Percentiles rank a stretch among this genome's conserved stretches.
These are phyloP conservation scores for Hirudinaria manillensis DNA, from an alignment of 2,888 invertebrate species.

Conservation along the genomic window DNA sequence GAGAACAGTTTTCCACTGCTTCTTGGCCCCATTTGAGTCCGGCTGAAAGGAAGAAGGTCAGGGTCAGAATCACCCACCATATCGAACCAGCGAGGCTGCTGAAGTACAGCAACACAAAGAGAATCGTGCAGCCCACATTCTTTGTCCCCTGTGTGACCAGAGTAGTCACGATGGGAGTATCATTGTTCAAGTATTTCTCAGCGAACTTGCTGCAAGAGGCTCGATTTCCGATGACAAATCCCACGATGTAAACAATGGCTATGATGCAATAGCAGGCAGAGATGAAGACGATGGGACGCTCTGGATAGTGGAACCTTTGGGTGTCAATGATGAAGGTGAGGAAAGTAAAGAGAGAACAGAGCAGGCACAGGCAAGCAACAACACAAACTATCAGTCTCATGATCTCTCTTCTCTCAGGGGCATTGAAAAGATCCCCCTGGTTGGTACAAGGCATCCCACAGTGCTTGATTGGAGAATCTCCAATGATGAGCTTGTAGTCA, in stretches of 20 bases:
- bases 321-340: slow-evolving; percentile 86
- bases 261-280: slow-evolving; percentile 93
- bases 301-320: slow-evolving; percentile 90
- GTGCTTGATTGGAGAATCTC: slow-evolving; percentile 41
- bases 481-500: slow-evolving; percentile 39
- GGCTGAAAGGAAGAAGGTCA: slow-evolving; percentile 93
- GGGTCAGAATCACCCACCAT: slow-evolving; percentile 89
- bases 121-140: slow-evolving; percentile 70
- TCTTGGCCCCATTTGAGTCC: slow-evolving; percentile 96
- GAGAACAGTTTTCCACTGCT: slow-evolving; percentile 92
- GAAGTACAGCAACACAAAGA: slow-evolving; percentile 86
- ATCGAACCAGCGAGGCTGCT: slow-evolving; percentile 93
- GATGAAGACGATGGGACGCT: slow-evolving; percentile 91
- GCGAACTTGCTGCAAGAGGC: slow-evolving; percentile 48
- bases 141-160: slow-evolving; percentile 64
- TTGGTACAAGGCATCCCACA: slow-evolving; percentile 68
- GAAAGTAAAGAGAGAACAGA: slow-evolving; percentile 76
- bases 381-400: slow-evolving; percentile 85
- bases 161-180: slow-evolving; percentile 15
- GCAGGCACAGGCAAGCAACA: slow-evolving; percentile 82
- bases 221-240: slow-evolving; percentile 55
- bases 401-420: slow-evolving; percentile 71
- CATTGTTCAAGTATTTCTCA: slow-evolving; percentile 38
- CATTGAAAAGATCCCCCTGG: slow-evolving; percentile 78
- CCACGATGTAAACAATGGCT: slow-evolving; percentile 77